Percentiles rank a stretch among this genome's conserved stretches.
Conservation (phyloP, 2,797 vertebrate species). For the Toxotes lorentzi region DNA sequence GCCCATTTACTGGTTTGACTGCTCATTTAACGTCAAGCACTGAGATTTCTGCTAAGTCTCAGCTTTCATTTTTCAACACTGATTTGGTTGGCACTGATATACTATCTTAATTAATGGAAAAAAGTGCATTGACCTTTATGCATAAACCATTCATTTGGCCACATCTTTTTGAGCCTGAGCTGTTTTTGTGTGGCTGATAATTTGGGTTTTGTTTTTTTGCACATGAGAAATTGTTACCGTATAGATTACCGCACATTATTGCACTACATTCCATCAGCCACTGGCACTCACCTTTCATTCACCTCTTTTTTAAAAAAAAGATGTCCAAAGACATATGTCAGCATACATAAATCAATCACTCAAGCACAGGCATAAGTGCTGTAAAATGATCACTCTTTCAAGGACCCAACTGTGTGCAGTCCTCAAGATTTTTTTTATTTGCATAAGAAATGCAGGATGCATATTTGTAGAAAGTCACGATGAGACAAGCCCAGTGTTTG, state of each 20-base stretch:
- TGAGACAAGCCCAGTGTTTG: slow-evolving; percentile 37
- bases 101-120: slow-evolving; percentile 51
- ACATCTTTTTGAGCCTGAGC: slow-evolving; percentile 14
- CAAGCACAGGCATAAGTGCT: background rate
- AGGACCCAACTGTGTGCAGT: background rate
- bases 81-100: slow-evolving; percentile 6
- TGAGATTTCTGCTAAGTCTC: slow-evolving; percentile 19
- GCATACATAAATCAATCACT: background rate
- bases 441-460: slow-evolving; percentile 37
- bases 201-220: slow-evolving; percentile 10
- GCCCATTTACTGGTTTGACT: slow-evolving; percentile 18
- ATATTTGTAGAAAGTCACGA: slow-evolving; percentile 65
- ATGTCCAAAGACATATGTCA: background rate
- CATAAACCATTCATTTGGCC: background rate
- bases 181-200: slow-evolving; percentile 13
- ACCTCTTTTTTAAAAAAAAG: slow-evolving; percentile 14
- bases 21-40: slow-evolving; percentile 12
- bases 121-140: slow-evolving; percentile 61
- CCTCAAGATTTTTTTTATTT: slow-evolving; percentile 23
- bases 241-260: slow-evolving; percentile 5
- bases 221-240: background rate
- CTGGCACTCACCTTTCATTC: background rate
- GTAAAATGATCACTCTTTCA: background rate
- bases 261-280: slow-evolving; percentile 6
- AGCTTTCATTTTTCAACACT: slow-evolving; percentile 5